These are phyloP conservation scores for Emydocephalus ijimae DNA, from an alignment of 2,113 vertebrate genomes.

Conservation along the genomic window DNA sequence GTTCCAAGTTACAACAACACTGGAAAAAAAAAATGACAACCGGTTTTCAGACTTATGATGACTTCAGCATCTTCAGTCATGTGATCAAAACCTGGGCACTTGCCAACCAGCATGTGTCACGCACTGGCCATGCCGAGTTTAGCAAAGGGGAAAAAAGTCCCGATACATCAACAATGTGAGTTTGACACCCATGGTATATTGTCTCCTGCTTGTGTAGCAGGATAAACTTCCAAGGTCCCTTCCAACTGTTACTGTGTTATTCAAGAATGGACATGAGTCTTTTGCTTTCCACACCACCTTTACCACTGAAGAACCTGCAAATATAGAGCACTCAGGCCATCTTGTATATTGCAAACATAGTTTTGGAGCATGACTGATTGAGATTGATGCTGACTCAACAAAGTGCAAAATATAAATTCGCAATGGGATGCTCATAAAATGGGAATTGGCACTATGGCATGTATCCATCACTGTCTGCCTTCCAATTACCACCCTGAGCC, in stretches of 20 bases:
- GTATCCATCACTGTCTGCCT: not conserved
- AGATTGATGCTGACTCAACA: constrained; percentile 32
- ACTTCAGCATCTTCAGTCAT: not conserved
- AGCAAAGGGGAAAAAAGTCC: too few species aligned
- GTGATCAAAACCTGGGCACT: not conserved
- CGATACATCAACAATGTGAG: too few species aligned
- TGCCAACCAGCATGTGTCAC: too few species aligned
- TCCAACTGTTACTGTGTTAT: not conserved
- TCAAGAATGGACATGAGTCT: not conserved
- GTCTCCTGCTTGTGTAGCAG: not conserved
- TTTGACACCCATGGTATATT: not conserved
- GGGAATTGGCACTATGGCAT: constrained; percentile 27
- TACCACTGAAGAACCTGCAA: not conserved
- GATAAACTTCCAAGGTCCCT: not conserved
- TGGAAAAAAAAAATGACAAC: not conserved
- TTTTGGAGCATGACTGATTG: constrained; percentile 9
- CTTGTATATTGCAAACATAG: not conserved
- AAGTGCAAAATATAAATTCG: constrained; percentile 30
- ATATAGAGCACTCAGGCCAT: not conserved
- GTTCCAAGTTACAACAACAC: not conserved
- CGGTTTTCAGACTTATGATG: not conserved
- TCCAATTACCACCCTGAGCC: not conserved
- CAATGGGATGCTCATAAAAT: constrained; percentile 18
- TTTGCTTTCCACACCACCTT: not conserved
- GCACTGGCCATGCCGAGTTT: too few species aligned